Evolutionary conservation across 2,797 vertebrate species (phyloP), one percentile per base, ranked within the genome.

Genomic region (Cirrhinus mrigala): DNA sequence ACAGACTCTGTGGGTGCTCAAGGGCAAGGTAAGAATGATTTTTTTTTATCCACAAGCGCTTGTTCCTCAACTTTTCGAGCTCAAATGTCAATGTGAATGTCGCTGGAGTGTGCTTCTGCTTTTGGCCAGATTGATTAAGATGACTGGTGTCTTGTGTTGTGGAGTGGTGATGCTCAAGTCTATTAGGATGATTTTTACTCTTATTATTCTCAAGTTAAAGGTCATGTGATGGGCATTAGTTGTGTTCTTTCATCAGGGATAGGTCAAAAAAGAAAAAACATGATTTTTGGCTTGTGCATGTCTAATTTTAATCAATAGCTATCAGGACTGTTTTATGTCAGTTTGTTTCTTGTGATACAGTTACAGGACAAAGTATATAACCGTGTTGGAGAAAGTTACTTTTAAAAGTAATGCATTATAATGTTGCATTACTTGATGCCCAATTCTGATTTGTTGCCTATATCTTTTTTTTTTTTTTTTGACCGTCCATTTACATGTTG

Each of bases 1-100:
- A 79, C 78, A 9, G 52, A 66, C 58, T 82, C 90, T 0, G 85
- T 88, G 18, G 68, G 91, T 20, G 89, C 85, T 60, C 92, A 94
- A 64, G 91, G 91, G 86, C 94, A 95, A 93, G 94, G 95, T 95
- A 94, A 86, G 89, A 90, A 16, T 33, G 1, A 89, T 79, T 85
- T 22, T 50, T 77, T 10, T 18, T 79, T 12, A 60, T 79, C 24
- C 64, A 75, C 2, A 18, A 46, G 71, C 29, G 27, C 52, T 68
- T 64, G 24, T 44, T 79, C 60, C 29, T 46, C 29, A 44, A 58
- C 16, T 56, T 27, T 80, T 29, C n/a, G 3, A 15, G 37, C 11
- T 6, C 18, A 27, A 14, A 14, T 56, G 46, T n/a, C 11, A 44
- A n/a, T 22, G 15, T 16, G 46, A 40, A 68, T 14, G 44, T 48